Evolutionary conservation across 64 coral and sea anemone genomes (phyloP).

Genomic region (Astreopora myriophthalma): DNA sequence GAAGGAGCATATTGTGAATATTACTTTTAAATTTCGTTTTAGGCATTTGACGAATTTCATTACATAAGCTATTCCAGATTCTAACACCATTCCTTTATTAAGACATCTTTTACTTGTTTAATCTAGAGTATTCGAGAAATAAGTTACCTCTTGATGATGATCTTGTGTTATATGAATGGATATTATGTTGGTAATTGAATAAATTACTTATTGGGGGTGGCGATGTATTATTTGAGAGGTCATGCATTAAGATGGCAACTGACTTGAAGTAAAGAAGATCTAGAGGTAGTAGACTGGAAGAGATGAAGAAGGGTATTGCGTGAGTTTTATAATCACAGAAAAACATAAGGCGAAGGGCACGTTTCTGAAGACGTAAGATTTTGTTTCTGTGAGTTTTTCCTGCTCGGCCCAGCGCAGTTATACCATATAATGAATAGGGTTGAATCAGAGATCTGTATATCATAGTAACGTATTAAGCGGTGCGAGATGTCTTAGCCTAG

Average conservation of each 20-base stretch:
- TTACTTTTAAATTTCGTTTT: too few relatives aligned
- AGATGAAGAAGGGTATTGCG: conserved; percentile 9
- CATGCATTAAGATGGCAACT: not conserved
- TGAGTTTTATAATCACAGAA: conserved; percentile 65
- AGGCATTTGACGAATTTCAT: too few relatives aligned
- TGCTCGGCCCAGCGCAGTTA: not conserved
- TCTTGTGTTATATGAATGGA: not conserved
- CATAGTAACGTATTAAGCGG: not conserved
- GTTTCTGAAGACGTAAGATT: conserved; percentile 74
- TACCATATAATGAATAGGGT: not conserved
- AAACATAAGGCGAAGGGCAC: conserved; percentile 77
- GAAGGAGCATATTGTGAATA: too few relatives aligned
- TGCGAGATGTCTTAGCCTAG: not conserved
- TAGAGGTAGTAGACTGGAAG: not conserved
- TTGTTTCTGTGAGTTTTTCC: conserved; percentile 56
- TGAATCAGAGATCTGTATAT: conserved; percentile 4
- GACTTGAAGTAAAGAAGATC: conserved; percentile 1
- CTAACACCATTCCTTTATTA: not conserved
- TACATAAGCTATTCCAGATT: too few relatives aligned
- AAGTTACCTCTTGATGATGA: not conserved
- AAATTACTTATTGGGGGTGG: not conserved
- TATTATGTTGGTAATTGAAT: not conserved
- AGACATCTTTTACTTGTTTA: not conserved
- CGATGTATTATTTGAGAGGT: not conserved
- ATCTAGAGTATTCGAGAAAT: not conserved